Conservation (phyloP, 1,140 invertebrate genomes). For the Dreissena rostriformis region DNA sequence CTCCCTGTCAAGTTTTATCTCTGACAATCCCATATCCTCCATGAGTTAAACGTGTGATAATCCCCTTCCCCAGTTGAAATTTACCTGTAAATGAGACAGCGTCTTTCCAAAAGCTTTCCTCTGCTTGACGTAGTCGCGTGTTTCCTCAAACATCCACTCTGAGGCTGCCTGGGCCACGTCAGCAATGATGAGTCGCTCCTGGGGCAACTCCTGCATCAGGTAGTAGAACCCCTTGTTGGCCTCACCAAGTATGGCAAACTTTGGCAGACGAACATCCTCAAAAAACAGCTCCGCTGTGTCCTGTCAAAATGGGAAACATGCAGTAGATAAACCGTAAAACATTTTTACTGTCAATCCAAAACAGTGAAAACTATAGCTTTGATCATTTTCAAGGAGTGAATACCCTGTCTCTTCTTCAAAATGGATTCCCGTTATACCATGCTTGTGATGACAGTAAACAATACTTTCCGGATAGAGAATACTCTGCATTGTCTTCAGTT, state of each 20-base stretch:
- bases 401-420: too few relatives aligned
- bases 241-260: constrained; percentile 80
- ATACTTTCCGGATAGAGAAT: too few relatives aligned
- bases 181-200: constrained; percentile 82
- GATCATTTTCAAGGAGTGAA: too few relatives aligned
- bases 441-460: too few relatives aligned
- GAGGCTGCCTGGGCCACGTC: constrained; percentile 76
- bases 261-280: constrained; percentile 82
- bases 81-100: constrained; percentile 81
- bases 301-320: constrained; percentile 62
- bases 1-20: too few relatives aligned
- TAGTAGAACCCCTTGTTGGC: constrained; percentile 83
- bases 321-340: too few relatives aligned
- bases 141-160: constrained; percentile 83
- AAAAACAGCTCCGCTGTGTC: constrained; percentile 83
- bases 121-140: constrained; percentile 80
- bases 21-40: too few relatives aligned
- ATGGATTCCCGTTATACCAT: too few relatives aligned
- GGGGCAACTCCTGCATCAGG: constrained; percentile 83
- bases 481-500: too few relatives aligned
- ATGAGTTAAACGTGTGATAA: too few relatives aligned
- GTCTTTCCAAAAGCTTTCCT: constrained; percentile 83
- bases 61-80: constrained; percentile 2
- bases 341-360: too few relatives aligned
- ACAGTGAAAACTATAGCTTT: too few relatives aligned